These are phyloP conservation scores for Propithecus deckenii DNA, from an alignment of 2,797 vertebrate genomes.

Conservation along the genomic window DNA sequence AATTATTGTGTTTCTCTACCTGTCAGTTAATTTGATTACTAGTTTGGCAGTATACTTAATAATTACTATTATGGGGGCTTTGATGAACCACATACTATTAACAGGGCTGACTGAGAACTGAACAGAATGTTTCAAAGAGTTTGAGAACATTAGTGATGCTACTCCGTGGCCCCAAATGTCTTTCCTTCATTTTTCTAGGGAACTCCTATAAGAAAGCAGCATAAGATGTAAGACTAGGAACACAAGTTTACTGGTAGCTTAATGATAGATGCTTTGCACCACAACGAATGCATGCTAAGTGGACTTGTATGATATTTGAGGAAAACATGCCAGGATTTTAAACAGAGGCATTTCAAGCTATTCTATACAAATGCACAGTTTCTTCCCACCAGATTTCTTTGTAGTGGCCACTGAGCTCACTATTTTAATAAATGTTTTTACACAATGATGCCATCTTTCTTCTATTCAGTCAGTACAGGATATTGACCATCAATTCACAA, in stretches of 20 bases:
- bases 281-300: not conserved
- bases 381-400: not conserved
- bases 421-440: conserved; percentile 17
- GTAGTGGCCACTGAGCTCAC: not conserved
- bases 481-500: not conserved
- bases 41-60: not conserved
- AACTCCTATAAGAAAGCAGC: not conserved
- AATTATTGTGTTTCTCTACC: not conserved
- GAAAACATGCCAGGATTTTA: not conserved
- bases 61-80: not conserved
- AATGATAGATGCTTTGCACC: not conserved
- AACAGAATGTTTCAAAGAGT: not conserved
- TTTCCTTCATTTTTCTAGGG: conserved; percentile 17
- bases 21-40: not conserved
- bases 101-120: not conserved
- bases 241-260: not conserved
- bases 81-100: not conserved
- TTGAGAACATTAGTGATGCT: not conserved
- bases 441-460: not conserved
- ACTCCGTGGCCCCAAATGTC: not conserved
- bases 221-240: not conserved
- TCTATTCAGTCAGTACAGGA: not conserved
- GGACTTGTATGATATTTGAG: not conserved
- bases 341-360: conserved; percentile 6
- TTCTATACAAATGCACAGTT: not conserved